These are phyloP conservation scores for Lepidurus arcticus DNA, from an alignment of 1,140 invertebrate species.

Conservation along the genomic window DNA sequence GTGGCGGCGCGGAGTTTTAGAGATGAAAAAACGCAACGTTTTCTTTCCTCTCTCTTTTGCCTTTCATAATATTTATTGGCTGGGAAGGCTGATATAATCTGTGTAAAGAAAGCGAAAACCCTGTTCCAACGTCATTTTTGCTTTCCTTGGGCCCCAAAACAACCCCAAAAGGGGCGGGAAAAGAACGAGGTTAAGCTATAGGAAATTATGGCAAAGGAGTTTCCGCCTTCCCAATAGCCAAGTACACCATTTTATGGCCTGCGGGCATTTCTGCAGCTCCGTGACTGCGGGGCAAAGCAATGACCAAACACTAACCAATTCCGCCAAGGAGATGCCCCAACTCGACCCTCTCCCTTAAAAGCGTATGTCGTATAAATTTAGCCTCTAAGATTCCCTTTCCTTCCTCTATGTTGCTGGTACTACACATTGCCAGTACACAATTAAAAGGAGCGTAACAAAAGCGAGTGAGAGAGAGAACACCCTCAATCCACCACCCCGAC, in stretches of 20 bases:
- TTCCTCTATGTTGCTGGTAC: background rate
- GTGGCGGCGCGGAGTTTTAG: background rate
- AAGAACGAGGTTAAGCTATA: no score
- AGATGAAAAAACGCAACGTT: background rate
- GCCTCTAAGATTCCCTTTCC: background rate
- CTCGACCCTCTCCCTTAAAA: background rate
- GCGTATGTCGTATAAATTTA: background rate
- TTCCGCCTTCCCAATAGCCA: no score
- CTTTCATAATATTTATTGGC: no score
- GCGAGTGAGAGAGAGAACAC: no score
- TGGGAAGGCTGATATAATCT: no score
- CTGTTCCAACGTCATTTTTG: no score
- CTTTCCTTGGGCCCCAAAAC: no score
- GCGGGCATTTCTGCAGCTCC: background rate
- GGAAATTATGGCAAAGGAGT: no score
- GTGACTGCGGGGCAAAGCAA: background rate
- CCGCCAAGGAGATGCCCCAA: background rate
- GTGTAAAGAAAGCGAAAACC: no score
- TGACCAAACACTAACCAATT: slow-evolving; percentile 6
- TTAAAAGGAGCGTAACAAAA: background rate
- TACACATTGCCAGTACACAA: background rate
- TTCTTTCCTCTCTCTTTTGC: background rate
- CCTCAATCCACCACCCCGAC: no score
- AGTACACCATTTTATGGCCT: background rate
- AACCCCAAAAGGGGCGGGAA: no score